A percentile compares a stretch with the other conserved stretches of the same genome.
Conservation (phyloP, 2,888 invertebrate genomes). For the Elysia crispata region DNA sequence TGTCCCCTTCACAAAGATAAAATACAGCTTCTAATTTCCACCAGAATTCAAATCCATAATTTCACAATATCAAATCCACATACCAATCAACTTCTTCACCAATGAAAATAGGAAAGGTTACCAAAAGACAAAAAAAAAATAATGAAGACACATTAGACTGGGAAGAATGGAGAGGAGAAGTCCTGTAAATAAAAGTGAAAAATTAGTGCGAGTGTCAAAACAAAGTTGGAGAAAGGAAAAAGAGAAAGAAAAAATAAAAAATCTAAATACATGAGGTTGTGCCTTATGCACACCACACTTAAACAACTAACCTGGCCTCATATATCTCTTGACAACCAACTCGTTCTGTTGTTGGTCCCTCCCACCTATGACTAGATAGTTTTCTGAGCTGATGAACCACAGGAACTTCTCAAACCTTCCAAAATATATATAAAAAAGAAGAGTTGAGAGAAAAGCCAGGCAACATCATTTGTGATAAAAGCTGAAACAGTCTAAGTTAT, state of each 20-base stretch:
- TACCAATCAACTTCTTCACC: no score
- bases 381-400: slow-evolving; percentile 99
- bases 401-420: slow-evolving; percentile 97
- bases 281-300: not conserved
- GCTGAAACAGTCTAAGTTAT: no score
- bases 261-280: not conserved
- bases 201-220: not conserved
- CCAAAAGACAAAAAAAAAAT: not conserved
- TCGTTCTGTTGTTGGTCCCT: slow-evolving; percentile 99
- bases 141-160: no score
- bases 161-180: no score
- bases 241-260: not conserved
- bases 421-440: slow-evolving; percentile 21
- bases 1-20: no score
- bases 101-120: no score
- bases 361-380: slow-evolving; percentile 91
- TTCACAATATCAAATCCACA: no score
- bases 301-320: slow-evolving; percentile 79
- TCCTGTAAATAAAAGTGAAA: not conserved
- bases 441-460: no score
- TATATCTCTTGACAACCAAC: slow-evolving; percentile 94
- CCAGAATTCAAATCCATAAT: no score
- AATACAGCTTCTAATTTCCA: no score
- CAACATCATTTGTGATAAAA: no score
- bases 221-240: not conserved